Evolutionary conservation across 2,797 vertebrate genomes (phyloP).

Genomic region (Prionace glauca): DNA sequence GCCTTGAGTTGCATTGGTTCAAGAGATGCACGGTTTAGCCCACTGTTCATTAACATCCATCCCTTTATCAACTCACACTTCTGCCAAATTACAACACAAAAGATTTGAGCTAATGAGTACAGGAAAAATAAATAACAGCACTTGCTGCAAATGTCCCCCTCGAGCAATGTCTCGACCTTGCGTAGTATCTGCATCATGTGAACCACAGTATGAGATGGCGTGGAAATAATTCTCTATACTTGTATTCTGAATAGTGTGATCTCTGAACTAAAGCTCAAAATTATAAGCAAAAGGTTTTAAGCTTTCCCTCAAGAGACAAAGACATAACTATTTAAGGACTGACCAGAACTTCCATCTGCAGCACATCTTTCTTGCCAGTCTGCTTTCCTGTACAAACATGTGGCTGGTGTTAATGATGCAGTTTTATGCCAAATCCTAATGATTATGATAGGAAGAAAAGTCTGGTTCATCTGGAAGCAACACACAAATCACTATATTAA

Average conservation of each 20-base stretch:
- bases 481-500: neutral
- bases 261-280: neutral
- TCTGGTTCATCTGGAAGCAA: constrained; percentile 13
- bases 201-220: neutral
- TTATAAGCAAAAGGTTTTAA: neutral
- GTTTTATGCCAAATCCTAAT: constrained; percentile 39
- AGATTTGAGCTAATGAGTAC: neutral
- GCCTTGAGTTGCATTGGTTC: neutral
- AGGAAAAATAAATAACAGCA: neutral
- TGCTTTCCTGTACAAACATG: constrained; percentile 38
- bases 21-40: neutral
- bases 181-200: neutral
- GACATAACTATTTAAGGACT: neutral
- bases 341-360: constrained; percentile 16
- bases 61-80: neutral
- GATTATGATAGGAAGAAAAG: constrained; percentile 40
- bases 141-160: neutral
- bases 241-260: constrained; percentile 37
- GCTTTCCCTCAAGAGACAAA: neutral
- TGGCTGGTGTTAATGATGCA: constrained; percentile 37
- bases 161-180: neutral
- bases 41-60: neutral
- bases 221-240: neutral
- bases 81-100: neutral
- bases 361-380: constrained; percentile 19